phyloP scores from a whole-genome alignment of 30 jellyfish, hydroid and myxozoan species.

The Turritopsis rubra region DNA sequence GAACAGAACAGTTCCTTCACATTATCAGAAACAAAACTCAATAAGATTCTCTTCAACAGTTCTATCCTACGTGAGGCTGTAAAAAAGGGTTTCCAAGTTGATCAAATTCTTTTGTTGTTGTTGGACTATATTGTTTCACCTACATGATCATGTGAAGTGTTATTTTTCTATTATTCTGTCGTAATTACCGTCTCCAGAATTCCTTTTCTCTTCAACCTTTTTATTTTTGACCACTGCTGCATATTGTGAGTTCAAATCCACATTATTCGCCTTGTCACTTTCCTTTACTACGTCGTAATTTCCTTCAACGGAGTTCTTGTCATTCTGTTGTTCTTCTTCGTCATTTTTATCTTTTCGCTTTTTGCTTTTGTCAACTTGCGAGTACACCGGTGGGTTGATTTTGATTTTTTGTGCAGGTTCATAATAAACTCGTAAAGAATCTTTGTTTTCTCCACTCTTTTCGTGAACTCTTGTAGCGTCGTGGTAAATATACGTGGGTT shows the following conservation, averaged over 20 bases:
- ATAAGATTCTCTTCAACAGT: too few species aligned
- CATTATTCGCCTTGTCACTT: not conserved
- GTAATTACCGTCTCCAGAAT: not conserved
- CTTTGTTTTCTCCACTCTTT: too few species aligned
- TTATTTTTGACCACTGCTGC: not conserved
- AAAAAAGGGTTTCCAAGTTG: too few species aligned
- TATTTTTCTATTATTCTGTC: not conserved
- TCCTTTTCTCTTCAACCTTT: not conserved
- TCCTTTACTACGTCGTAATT: not conserved
- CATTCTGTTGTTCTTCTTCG: not conserved
- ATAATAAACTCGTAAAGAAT: not conserved
- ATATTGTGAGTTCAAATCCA: not conserved
- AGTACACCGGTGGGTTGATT: not conserved
- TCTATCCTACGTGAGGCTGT: too few species aligned
- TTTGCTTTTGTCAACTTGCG: not conserved
- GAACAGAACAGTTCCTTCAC: too few species aligned
- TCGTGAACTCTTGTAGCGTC: not conserved
- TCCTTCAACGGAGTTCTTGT: not conserved
- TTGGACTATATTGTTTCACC: too few species aligned
- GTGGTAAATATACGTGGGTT: not conserved
- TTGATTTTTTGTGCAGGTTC: not conserved
- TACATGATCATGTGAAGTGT: too few species aligned
- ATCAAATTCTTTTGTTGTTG: too few species aligned
- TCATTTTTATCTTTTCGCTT: not conserved
- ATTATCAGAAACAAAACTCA: too few species aligned